Evolutionary conservation across 2,113 vertebrate genomes (phyloP).

Genomic region (Pipa parva): DNA sequence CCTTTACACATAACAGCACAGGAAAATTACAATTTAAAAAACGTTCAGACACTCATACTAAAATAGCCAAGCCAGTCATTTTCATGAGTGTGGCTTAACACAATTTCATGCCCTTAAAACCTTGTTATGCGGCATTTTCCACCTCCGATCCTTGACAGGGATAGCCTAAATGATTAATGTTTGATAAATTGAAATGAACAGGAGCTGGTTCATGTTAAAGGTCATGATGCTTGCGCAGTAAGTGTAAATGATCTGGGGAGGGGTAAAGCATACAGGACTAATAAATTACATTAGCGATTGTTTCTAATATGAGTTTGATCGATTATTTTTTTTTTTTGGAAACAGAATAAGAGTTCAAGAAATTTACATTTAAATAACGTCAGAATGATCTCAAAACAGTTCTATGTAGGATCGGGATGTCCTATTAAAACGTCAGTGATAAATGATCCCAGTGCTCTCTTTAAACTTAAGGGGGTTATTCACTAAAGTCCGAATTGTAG

Average conservation of each 20-base stretch:
- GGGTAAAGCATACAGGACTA: too few relatives aligned
- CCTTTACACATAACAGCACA: constrained; percentile 69
- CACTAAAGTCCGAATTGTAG: too few relatives aligned
- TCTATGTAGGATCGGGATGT: too few relatives aligned
- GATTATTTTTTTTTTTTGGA: too few relatives aligned
- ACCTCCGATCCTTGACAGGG: constrained; percentile 12
- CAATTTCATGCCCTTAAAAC: constrained; percentile 53
- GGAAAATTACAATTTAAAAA: constrained; percentile 58
- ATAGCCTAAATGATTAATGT: constrained; percentile 33
- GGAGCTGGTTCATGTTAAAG: fast-evolving
- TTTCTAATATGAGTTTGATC: too few relatives aligned
- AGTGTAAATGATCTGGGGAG: background rate
- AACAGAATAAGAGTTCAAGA: too few relatives aligned
- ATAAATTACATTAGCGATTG: too few relatives aligned
- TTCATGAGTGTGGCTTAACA: constrained; percentile 45
- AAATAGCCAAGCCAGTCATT: constrained; percentile 57
- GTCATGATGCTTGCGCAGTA: background rate
- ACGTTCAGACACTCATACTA: constrained; percentile 47
- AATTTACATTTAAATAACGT: too few relatives aligned
- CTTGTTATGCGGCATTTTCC: constrained; percentile 45
- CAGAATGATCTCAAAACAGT: too few relatives aligned
- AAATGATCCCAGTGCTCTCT: too few relatives aligned
- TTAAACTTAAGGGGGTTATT: too few relatives aligned
- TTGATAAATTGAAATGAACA: constrained; percentile 7
- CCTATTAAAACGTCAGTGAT: too few relatives aligned